phyloP scores from a whole-genome alignment of 2,113 vertebrate genomes.

The Orycteropus afer region DNA sequence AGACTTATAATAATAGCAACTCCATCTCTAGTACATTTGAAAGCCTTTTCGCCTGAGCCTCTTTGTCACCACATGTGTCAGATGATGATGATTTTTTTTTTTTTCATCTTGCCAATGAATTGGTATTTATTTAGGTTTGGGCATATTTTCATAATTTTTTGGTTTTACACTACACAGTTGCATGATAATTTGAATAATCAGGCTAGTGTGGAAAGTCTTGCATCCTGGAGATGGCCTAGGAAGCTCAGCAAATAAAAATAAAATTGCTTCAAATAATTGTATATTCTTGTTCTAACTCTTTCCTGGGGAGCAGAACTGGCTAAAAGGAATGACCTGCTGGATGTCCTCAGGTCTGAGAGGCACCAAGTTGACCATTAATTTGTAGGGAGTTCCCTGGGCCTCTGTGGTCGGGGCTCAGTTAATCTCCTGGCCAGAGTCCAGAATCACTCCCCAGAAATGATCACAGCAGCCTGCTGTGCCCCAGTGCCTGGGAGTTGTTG shows the following conservation, averaged over 20 bases:
- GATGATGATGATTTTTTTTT: background rate
- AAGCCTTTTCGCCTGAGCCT: background rate
- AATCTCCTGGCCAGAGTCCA: conserved; percentile 25
- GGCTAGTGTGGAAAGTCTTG: background rate
- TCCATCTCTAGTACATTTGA: background rate
- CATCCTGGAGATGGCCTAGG: background rate
- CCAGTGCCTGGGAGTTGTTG: background rate
- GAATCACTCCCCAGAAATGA: background rate
- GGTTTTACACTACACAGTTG: background rate
- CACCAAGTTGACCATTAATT: background rate
- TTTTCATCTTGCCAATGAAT: background rate
- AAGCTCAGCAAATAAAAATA: background rate
- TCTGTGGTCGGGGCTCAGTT: conserved; percentile 25
- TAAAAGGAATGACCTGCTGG: background rate
- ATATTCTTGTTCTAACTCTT: background rate
- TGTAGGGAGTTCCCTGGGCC: background rate
- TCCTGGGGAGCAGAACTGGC: background rate
- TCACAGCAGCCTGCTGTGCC: rapidly evolving
- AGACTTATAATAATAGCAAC: background rate
- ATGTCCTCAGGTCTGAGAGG: background rate
- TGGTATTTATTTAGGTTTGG: background rate
- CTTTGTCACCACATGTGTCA: background rate
- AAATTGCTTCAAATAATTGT: background rate
- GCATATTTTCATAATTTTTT: background rate
- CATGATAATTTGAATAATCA: background rate